A percentile compares a stretch with the other conserved stretches of the same genome.
Conservation (phyloP, 2,888 invertebrate genomes). For the Parnassius smintheus region DNA sequence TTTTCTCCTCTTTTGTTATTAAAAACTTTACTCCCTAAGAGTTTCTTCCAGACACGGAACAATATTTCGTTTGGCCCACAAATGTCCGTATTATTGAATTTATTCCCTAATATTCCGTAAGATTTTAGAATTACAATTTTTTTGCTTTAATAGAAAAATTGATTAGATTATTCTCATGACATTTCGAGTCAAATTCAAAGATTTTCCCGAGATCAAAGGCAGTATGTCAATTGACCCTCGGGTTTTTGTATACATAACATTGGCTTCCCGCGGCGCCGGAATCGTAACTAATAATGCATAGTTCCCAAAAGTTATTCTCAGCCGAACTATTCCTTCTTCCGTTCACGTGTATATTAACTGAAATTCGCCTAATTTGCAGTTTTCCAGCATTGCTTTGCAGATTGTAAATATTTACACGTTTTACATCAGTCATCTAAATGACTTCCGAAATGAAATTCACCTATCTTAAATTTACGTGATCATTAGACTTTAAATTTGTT, state of each 20-base stretch:
- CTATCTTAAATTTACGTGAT: not conserved
- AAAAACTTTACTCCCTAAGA: too few relatives aligned
- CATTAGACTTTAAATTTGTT: too few relatives aligned
- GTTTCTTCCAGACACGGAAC: too few relatives aligned
- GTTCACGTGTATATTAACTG: slow-evolving; percentile 42
- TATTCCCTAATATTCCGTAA: too few relatives aligned
- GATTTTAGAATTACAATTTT: too few relatives aligned
- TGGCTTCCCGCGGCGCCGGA: slow-evolving; percentile 33
- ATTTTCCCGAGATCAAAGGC: slow-evolving; percentile 24
- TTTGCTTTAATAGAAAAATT: not conserved
- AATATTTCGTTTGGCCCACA: too few relatives aligned
- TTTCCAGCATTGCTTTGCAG: slow-evolving; percentile 56
- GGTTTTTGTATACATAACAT: slow-evolving; percentile 27
- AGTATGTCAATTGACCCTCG: slow-evolving; percentile 14
- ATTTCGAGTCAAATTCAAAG: slow-evolving; percentile 24
- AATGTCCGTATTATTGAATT: too few relatives aligned
- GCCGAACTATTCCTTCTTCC: slow-evolving; percentile 41
- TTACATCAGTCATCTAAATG: slow-evolving; percentile 65
- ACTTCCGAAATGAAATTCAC: slow-evolving; percentile 46
- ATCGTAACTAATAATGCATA: slow-evolving; percentile 29
- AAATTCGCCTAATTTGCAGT: slow-evolving; percentile 24
- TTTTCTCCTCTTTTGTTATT: too few relatives aligned
- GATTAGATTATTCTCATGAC: slow-evolving; percentile 10
- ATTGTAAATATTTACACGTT: slow-evolving; percentile 61
- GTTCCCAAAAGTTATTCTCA: slow-evolving; percentile 39